A percentile compares a stretch with the other conserved stretches of the same genome.
Evolutionary conservation across 2,888 invertebrate species (phyloP).

Genomic region (Nemotelus nigrinus): DNA sequence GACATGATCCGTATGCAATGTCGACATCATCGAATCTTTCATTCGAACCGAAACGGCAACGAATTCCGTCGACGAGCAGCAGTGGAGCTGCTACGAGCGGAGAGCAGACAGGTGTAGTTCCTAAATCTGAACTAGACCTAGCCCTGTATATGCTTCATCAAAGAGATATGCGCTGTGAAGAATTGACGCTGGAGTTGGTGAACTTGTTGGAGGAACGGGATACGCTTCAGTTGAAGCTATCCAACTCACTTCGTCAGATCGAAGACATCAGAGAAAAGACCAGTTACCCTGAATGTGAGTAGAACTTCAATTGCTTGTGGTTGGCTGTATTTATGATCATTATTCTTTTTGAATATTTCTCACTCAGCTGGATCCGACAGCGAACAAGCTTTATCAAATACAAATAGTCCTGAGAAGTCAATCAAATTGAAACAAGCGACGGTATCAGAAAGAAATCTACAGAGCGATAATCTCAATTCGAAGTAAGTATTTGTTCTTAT

Average conservation of each 20-base stretch:
- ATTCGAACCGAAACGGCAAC: slow-evolving; percentile 22
- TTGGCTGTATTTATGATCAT: not conserved
- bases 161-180: slow-evolving; percentile 86
- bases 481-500: slow-evolving; percentile 56
- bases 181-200: slow-evolving; percentile 84
- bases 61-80: slow-evolving; percentile 30
- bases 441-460: slow-evolving; percentile 19
- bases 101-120: slow-evolving; percentile 51
- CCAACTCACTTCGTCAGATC: slow-evolving; percentile 80
- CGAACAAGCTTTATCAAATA: slow-evolving; percentile 49
- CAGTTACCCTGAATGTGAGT: slow-evolving; percentile 54
- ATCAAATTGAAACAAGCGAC: slow-evolving; percentile 45
- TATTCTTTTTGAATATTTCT: not conserved
- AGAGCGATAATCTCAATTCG: slow-evolving; percentile 58
- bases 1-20: slow-evolving; percentile 61
- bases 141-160: slow-evolving; percentile 88
- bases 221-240: slow-evolving; percentile 82
- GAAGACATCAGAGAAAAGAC: slow-evolving; percentile 68
- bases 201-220: slow-evolving; percentile 86
- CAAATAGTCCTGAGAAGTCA: slow-evolving; percentile 47
- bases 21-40: slow-evolving; percentile 49
- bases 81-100: slow-evolving; percentile 6
- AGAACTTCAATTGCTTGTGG: not conserved
- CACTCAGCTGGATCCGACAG: slow-evolving; percentile 50
- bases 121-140: slow-evolving; percentile 77